Base-by-base conservation (phyloP, 2,113 vertebrate species). In the Paratilapia polleni region DNA sequence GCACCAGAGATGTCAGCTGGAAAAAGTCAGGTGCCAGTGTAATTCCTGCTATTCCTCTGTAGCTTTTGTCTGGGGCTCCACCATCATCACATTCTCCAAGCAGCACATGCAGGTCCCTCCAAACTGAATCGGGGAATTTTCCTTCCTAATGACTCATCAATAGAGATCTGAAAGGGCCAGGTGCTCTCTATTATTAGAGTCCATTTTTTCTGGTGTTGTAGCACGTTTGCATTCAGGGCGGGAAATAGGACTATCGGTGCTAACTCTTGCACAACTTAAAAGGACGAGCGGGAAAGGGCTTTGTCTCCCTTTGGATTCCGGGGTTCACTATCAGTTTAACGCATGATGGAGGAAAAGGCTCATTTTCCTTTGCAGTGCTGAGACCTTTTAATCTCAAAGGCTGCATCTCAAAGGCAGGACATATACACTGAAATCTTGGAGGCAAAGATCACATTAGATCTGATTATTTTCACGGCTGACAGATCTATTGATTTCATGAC, bases 201-300 rank as follows among this genome's bases (percentile, higher is more conserved):
- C 76, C 68, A 22, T 82, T 82, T 82, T 80, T 78, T 82, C 43
- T 66, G 59, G 84, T 57, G 38, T 83, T 87, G 86, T 90, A 82
- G 75, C 80, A 52, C 66, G 64, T 82, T 59, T 59, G 43, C 80
- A 83, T 88, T 84, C 70, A 79, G 43, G 79, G 81, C 62, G 60
- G 80, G 76, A 75, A 84, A 84, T 26, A 7, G 61, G 85, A 43
- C 47, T 63, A 85, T 87, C 84, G 47, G 78, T 70, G 80, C 87
- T 86, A 90, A 92, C 90, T 77, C 89, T 75, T 95, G 95, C 94
- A 87, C 93, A 81, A 87, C 94, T 94, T 96, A 91, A 96, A 96
- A 95, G 94, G 87, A 82, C 17, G 66, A 78, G 84, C 58, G 83
- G 79, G 75, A 87, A 85, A 87, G 85, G 85, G 81, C 82, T 92